Evolutionary conservation across 37 sponge, comb jelly and placozoan genomes (phyloP).

Genomic region (Beroe ovata): DNA sequence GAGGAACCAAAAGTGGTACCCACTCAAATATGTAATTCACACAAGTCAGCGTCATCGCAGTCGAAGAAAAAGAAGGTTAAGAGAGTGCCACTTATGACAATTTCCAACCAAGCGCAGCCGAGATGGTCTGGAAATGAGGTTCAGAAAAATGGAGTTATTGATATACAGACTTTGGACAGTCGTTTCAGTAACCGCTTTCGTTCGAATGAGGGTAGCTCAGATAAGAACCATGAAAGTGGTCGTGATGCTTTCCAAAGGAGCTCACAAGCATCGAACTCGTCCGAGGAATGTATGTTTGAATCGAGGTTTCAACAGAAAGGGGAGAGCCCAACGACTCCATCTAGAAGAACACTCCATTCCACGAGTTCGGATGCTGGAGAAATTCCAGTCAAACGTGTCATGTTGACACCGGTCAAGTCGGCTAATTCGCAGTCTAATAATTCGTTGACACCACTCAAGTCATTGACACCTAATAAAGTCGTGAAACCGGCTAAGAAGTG

Average conservation of each 20-base stretch:
- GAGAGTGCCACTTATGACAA: conserved; percentile 59
- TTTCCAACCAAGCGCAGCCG: conserved; percentile 46
- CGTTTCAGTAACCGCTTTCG: background rate
- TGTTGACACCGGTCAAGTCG: background rate
- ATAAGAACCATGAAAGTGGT: background rate
- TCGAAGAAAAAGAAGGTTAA: conserved; percentile 63
- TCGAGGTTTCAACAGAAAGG: background rate
- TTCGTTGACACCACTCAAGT: too few relatives aligned
- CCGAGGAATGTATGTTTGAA: background rate
- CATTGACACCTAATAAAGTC: too few relatives aligned
- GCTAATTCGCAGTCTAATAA: too few relatives aligned
- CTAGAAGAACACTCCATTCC: background rate
- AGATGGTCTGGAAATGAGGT: background rate
- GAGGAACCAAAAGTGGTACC: too few relatives aligned
- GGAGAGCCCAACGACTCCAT: background rate
- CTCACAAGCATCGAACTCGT: background rate
- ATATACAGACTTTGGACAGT: background rate
- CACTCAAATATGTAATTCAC: background rate
- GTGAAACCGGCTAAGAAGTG: too few relatives aligned
- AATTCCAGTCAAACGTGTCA: background rate
- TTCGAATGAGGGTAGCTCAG: background rate
- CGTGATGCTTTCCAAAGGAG: background rate
- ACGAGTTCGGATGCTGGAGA: background rate
- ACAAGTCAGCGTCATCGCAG: background rate
- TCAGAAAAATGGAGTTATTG: background rate